Conservation (phyloP, 2,888 invertebrate genomes). For the Caradrina clavipalpis region DNA sequence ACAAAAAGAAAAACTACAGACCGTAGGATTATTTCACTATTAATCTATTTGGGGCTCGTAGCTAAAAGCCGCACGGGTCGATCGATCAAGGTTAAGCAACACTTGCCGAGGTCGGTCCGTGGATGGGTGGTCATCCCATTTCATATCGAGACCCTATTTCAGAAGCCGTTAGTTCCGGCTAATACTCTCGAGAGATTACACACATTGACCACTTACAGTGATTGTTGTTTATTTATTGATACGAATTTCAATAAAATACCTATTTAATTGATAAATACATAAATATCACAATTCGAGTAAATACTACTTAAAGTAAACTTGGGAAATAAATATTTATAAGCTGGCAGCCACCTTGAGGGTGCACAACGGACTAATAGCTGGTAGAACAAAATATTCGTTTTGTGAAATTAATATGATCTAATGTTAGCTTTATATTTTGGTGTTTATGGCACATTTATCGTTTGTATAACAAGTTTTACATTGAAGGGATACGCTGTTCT, state of each 20-base stretch:
- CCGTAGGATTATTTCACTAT: neutral
- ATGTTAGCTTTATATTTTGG: constrained; percentile 2
- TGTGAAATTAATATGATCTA: neutral
- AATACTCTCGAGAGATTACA: neutral
- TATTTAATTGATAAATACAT: constrained; percentile 45
- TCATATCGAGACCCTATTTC: no score
- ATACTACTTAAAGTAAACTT: constrained; percentile 36
- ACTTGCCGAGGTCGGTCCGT: no score
- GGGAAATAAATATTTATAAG: constrained; percentile 10
- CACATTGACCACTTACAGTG: constrained; percentile 1
- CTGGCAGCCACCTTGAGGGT: constrained; percentile 2
- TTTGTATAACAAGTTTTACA: constrained; percentile 15
- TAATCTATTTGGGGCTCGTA: neutral
- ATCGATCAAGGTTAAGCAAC: no score
- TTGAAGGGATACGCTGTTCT: constrained; percentile 3
- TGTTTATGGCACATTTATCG: constrained; percentile 46
- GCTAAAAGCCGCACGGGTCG: no score
- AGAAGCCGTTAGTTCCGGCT: no score
- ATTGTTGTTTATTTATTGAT: neutral
- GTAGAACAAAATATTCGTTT: neutral
- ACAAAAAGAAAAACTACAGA: neutral
- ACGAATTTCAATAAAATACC: constrained; percentile 29
- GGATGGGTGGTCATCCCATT: no score
- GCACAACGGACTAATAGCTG: constrained; percentile 2
- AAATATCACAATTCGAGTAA: constrained; percentile 61